phyloP scores from a whole-genome alignment of 2,113 vertebrate species.

The Spea multiplicata region DNA sequence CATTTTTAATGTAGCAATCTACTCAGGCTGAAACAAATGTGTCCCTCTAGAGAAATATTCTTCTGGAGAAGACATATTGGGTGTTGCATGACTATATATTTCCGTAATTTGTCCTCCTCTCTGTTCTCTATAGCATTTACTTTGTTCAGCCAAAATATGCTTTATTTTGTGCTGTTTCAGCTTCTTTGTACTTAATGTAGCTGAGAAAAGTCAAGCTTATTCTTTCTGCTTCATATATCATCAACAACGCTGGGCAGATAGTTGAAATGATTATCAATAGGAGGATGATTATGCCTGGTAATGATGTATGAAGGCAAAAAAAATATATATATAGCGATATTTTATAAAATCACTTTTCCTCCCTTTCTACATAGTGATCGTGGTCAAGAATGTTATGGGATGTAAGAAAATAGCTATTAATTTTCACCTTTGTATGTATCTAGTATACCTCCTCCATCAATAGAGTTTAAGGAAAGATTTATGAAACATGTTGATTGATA shows the following conservation, averaged over 20 bases:
- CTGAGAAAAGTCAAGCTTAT: slow-evolving; percentile 49
- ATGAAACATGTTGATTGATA: too few species aligned
- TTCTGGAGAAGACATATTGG: slow-evolving; percentile 46
- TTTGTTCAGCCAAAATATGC: slow-evolving; percentile 48
- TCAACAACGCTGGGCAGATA: slow-evolving; percentile 41
- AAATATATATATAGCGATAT: slow-evolving; percentile 20
- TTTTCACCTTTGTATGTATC: too few species aligned
- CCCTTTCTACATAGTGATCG: neutral
- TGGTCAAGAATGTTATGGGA: neutral
- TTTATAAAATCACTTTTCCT: neutral
- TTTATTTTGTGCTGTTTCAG: slow-evolving; percentile 48
- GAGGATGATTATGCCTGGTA: slow-evolving; percentile 47
- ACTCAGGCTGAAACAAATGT: slow-evolving; percentile 44
- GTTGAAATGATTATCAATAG: slow-evolving; percentile 49
- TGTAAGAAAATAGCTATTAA: too few species aligned
- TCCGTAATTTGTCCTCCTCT: slow-evolving; percentile 47
- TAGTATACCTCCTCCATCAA: too few species aligned
- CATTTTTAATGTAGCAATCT: slow-evolving; percentile 48
- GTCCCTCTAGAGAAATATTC: slow-evolving; percentile 46
- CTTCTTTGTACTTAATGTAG: slow-evolving; percentile 47
- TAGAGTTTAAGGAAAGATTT: too few species aligned
- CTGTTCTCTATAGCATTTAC: slow-evolving; percentile 42
- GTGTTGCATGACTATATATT: slow-evolving; percentile 48
- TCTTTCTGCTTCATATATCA: slow-evolving; percentile 50
- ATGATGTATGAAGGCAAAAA: slow-evolving; percentile 45